Percentiles rank a stretch among this genome's conserved stretches.
These are phyloP conservation scores for Serripes groenlandicus DNA, from an alignment of 2,888 invertebrate genomes.

Conservation along the genomic window DNA sequence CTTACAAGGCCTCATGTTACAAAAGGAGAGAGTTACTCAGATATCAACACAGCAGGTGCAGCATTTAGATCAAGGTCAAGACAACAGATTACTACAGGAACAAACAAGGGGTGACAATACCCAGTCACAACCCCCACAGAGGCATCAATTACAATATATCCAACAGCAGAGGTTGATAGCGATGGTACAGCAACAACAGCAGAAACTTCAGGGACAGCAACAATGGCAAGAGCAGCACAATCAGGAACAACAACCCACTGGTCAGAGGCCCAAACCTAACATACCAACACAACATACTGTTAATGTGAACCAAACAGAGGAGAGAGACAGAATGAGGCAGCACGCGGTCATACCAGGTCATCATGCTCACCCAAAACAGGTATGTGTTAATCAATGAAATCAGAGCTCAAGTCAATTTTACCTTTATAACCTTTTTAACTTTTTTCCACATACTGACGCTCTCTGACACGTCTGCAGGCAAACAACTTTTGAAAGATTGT, in stretches of 20 bases:
- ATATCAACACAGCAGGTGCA: not conserved
- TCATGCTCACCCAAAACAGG: slow-evolving; percentile 46
- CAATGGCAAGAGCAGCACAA: slow-evolving; percentile 30
- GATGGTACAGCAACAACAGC: slow-evolving; percentile 61
- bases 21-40: slow-evolving; percentile 5
- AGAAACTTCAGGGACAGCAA: slow-evolving; percentile 55
- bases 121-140: slow-evolving; percentile 42
- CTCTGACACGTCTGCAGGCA: not conserved
- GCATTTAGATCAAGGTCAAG: not conserved
- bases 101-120: slow-evolving; percentile 12
- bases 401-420: too few relatives aligned
- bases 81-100: slow-evolving; percentile 61
- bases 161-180: slow-evolving; percentile 65
- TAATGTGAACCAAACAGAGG: slow-evolving; percentile 11
- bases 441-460: not conserved
- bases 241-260: slow-evolving; percentile 14
- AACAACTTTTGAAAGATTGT: not conserved
- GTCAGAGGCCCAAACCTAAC: slow-evolving; percentile 6
- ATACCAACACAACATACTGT: slow-evolving; percentile 6
- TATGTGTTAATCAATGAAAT: slow-evolving; percentile 16
- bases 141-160: slow-evolving; percentile 54
- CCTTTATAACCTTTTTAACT: not conserved
- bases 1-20: slow-evolving; percentile 69
- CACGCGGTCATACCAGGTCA: slow-evolving; percentile 61
- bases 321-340: slow-evolving; percentile 33